These are phyloP conservation scores for Dasyurus viverrinus DNA, from an alignment of 2,113 vertebrate genomes.

Conservation along the genomic window DNA sequence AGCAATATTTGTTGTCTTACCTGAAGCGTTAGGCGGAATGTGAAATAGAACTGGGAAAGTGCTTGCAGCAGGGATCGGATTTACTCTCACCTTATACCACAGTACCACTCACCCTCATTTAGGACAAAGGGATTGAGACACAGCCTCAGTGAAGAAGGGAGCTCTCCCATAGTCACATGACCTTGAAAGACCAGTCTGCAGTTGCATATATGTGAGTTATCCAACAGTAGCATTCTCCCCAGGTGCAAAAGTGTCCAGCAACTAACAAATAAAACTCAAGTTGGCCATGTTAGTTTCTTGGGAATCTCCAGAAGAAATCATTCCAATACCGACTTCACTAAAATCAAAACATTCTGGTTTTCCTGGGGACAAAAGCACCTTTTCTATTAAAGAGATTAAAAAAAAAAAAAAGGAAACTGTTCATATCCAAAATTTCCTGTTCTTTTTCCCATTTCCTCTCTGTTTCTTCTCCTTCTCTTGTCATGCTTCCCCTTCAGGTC, in stretches of 20 bases:
- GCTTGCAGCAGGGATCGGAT: not conserved
- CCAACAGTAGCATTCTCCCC: not conserved
- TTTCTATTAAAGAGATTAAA: conserved; percentile 60
- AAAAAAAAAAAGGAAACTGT: not conserved
- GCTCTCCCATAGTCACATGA: not conserved
- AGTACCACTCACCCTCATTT: conserved; percentile 14
- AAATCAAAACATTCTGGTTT: conserved; percentile 26
- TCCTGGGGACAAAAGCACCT: conserved; percentile 66
- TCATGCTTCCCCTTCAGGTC: conserved; percentile 58
- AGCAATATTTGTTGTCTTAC: not conserved
- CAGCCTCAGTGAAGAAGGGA: conserved; percentile 4
- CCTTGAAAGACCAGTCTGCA: not conserved
- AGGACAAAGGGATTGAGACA: conserved; percentile 15
- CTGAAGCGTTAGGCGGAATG: not conserved
- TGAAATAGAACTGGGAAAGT: not conserved
- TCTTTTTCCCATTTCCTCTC: conserved; percentile 32
- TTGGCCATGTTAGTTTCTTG: conserved; percentile 57
- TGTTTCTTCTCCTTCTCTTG: conserved; percentile 49
- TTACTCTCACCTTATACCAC: not conserved
- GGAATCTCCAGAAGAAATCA: conserved; percentile 20
- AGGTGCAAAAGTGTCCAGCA: not conserved
- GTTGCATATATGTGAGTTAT: not conserved
- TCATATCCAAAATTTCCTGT: conserved; percentile 1
- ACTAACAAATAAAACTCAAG: conserved; percentile 51
- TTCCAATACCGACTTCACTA: conserved; percentile 39